phyloP scores from a whole-genome alignment of 1,140 invertebrate species.

The Ostrea edulis region DNA sequence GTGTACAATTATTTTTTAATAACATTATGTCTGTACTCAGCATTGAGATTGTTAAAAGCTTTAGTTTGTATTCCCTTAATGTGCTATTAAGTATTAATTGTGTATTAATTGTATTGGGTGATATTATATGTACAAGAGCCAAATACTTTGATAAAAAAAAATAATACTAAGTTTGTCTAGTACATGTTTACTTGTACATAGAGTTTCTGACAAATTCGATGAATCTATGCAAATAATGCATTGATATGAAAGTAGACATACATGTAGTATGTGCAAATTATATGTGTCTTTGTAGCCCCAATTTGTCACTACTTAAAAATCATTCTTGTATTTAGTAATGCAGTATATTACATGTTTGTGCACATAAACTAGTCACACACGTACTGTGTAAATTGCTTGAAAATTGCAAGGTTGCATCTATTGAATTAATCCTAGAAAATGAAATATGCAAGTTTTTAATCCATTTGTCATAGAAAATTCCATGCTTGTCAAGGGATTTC shows the following conservation, averaged over 20 bases:
- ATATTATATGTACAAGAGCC: slow-evolving; percentile 21
- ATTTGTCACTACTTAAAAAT: slow-evolving; percentile 28
- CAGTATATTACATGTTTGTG: slow-evolving; percentile 27
- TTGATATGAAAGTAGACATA: slow-evolving; percentile 7
- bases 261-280: neutral
- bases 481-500: neutral
- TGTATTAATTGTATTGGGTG: slow-evolving; percentile 34
- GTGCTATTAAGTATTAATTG: slow-evolving; percentile 24
- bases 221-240: slow-evolving; percentile 35
- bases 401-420: slow-evolving; percentile 1
- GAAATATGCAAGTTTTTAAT: slow-evolving; percentile 17
- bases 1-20: neutral
- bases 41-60: slow-evolving; percentile 32
- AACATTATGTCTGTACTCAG: slow-evolving; percentile 14
- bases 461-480: neutral
- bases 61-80: slow-evolving; percentile 37
- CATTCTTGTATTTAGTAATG: slow-evolving; percentile 15
- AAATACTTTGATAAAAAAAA: slow-evolving; percentile 15
- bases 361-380: slow-evolving; percentile 32
- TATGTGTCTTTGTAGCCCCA: slow-evolving; percentile 15
- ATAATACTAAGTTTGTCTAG: neutral
- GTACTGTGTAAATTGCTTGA: neutral
- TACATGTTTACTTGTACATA: neutral
- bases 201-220: neutral
- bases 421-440: neutral